Base-by-base conservation (phyloP, 2,797 vertebrate species). In the Urophycis tenuis region DNA sequence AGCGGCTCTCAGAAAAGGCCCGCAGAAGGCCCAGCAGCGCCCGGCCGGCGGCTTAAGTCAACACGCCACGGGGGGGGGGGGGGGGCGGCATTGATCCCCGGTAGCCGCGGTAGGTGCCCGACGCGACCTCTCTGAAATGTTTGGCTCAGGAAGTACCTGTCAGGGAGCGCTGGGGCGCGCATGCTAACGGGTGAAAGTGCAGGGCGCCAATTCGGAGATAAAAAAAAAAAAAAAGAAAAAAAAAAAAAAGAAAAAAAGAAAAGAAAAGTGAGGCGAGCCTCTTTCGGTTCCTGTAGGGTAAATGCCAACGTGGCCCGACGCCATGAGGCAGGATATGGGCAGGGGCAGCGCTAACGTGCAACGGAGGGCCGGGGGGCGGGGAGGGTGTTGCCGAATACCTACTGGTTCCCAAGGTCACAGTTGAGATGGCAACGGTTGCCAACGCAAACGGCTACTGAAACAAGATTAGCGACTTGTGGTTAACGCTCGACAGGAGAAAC, bases 1-100 rank as follows among this genome's bases (percentile, higher is more conserved):
- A 75, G 80, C 81, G 83, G 75, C 85, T 90, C 85, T 84, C 80
- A 89, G 83, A 86, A 85, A n/a, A n/a, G n/a, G n/a, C n/a, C n/a
- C n/a, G 77, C 79, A 80, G 75, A 82, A 88, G 53, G 53, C 85
- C 81, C 86, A 85, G 80, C 74, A 31, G 75, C 36, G 79, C 53
- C 80, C 75, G n/a, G n/a, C n/a, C n/a, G n/a, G n/a, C n/a, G n/a
- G 32, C 67, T 70, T 83, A 85, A 88, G 83, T 41, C 80, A 81
- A 87, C 90, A 88, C 75, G 86, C 87, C 87, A 25, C n/a, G 77
- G 45, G 22, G 71, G 70, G 5, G 41, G 76, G 73, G 29, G 25
- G 1, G n/a, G n/a, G n/a, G n/a, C n/a, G n/a, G n/a, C n/a, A 53
- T 22, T 78, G 78, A 84, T 85, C 84, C 80, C 34, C 10, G 82